These are phyloP conservation scores for rabbit (Oryctolagus cuniculus) DNA, from an alignment of 2,113 vertebrate species.

Conservation along the genomic window DNA sequence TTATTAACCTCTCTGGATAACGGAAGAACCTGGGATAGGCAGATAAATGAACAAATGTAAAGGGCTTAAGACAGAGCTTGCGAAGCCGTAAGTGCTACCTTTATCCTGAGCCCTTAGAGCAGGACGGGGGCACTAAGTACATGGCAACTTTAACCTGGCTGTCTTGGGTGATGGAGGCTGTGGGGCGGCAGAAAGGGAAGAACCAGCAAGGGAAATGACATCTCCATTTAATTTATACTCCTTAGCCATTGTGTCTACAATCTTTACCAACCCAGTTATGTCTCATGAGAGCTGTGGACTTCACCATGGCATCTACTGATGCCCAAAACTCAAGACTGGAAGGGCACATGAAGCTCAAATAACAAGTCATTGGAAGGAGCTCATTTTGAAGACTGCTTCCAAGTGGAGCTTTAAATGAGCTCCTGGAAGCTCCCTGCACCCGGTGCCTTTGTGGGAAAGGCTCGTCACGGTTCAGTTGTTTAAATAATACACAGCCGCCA, in stretches of 20 bases:
- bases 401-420: slow-evolving; percentile 67
- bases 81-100: background rate
- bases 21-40: background rate
- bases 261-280: slow-evolving; percentile 45
- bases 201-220: slow-evolving; percentile 14
- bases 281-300: slow-evolving; percentile 20
- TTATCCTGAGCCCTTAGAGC: background rate
- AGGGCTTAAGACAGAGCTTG: background rate
- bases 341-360: slow-evolving; percentile 45
- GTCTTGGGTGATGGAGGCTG: background rate
- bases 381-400: slow-evolving; percentile 65
- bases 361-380: slow-evolving; percentile 68
- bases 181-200: background rate
- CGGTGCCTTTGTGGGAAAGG: slow-evolving; percentile 66
- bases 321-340: background rate
- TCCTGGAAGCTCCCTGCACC: slow-evolving; percentile 56
- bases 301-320: background rate
- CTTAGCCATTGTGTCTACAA: background rate
- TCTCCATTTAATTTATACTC: background rate
- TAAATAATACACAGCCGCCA: slow-evolving; percentile 10
- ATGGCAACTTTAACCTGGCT: background rate
- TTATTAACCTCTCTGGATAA: background rate
- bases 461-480: slow-evolving; percentile 44
- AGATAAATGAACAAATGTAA: background rate
- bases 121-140: background rate